Base-by-base conservation (phyloP, 1,140 invertebrate genomes). In the Pachypsylla venusta region DNA sequence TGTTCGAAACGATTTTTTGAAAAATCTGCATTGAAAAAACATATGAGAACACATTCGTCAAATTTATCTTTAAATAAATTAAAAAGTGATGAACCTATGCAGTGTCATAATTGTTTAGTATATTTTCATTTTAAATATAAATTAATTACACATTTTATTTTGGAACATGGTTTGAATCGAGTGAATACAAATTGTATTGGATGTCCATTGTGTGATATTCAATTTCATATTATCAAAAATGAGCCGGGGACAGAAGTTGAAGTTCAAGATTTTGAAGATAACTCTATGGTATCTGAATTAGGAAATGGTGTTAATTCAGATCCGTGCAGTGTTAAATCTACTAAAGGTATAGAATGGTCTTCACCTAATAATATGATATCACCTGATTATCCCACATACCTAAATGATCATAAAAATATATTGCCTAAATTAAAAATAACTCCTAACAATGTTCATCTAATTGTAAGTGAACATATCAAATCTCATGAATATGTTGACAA, bases 131-230 rank as follows among this genome's bases (percentile, higher is more conserved):
- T 48, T 22, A 48, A 48, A 22, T 48, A 48, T 22, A 48, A 48
- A 22, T 10, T 48, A 22, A 48, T 48, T 4, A 48, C 42, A 3
- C 42, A 48, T 48, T 22, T 19, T n/a, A 48, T 48, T n/a, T 19
- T 48, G 16, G 42, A 48, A 19, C 42, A 48, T n/a, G 42, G 42
- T 22, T 22, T 48, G 4, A 5, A 22, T 48, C 5, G 42, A 48
- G 42, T 19, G 22, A 5, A 48, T 19, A 22, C 16, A 19, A 5
- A 4, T 19, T 48, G 42, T 48, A 19, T 19, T 22, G n/a, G 22
- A 48, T 48, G 42, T 48, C 42, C 42, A 5, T 19, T 48, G 42
- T 48, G 42, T 48, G 42, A 48, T 48, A 48, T 48, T 22, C 16
- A 48, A 22, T 48, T 48, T 19, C 16, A 48, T 48, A 48, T 48